Conservation (phyloP, 2,797 vertebrate genomes). For the Smutsia gigantea region DNA sequence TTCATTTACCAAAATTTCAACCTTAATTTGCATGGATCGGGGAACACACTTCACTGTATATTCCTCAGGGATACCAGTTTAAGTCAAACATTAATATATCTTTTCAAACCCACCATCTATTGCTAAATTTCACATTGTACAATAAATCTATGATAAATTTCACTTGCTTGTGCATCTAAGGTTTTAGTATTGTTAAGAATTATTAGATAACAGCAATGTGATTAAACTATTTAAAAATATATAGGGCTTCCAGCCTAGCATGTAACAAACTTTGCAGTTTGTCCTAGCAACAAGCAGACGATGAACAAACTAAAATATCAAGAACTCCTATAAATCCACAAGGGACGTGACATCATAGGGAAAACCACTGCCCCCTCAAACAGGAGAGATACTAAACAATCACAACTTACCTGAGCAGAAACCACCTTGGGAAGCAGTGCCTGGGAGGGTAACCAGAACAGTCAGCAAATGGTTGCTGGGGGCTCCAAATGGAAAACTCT, state of each 20-base stretch:
- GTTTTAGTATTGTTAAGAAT: background rate
- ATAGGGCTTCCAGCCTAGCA: background rate
- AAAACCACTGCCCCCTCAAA: background rate
- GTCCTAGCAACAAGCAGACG: background rate
- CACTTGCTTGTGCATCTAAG: background rate
- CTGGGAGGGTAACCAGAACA: background rate
- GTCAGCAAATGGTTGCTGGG: background rate
- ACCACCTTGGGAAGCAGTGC: rapidly evolving
- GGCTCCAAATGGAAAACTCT: background rate
- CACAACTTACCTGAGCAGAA: background rate
- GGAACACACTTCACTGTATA: background rate
- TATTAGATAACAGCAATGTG: background rate
- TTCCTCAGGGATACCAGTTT: background rate
- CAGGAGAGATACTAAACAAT: background rate
- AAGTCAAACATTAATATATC: background rate
- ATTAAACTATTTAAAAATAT: background rate
- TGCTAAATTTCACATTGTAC: background rate
- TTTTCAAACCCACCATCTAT: background rate
- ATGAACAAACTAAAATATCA: background rate
- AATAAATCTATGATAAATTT: background rate
- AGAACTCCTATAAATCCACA: background rate
- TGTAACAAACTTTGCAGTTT: background rate
- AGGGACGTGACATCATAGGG: background rate
- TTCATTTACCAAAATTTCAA: background rate
- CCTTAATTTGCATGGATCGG: background rate